Evolutionary conservation across 1,140 invertebrate genomes (phyloP).

Genomic region (Fopius arisanus): DNA sequence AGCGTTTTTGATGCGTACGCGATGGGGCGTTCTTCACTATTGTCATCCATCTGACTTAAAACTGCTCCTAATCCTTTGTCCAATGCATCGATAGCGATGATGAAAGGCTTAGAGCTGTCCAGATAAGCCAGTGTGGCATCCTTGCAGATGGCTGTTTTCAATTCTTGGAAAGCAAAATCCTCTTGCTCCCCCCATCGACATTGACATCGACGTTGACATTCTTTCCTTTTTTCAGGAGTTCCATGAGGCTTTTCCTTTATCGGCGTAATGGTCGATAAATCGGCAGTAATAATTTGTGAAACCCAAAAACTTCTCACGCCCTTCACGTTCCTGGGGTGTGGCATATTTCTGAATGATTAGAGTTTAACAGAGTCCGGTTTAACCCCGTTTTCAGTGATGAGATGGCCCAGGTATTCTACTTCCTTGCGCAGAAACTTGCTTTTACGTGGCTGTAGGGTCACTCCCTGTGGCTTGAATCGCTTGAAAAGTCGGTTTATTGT

Average conservation of each 20-base stretch:
- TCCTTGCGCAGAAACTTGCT: too few relatives aligned
- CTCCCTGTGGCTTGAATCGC: too few relatives aligned
- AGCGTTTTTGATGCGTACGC: constrained; percentile 40
- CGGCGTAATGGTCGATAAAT: constrained; percentile 40
- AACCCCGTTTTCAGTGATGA: too few relatives aligned
- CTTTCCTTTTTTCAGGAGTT: constrained; percentile 16
- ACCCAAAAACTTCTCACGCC: constrained; percentile 11
- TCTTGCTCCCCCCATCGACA: too few relatives aligned
- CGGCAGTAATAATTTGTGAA: constrained; percentile 39
- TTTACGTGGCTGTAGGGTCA: too few relatives aligned
- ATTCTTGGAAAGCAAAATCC: background rate
- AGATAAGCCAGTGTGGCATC: constrained; percentile 36
- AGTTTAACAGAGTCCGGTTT: too few relatives aligned
- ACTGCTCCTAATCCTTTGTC: constrained; percentile 32
- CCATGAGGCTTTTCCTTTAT: constrained; percentile 39
- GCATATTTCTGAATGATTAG: too few relatives aligned
- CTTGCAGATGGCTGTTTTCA: constrained; percentile 30
- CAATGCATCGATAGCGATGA: constrained; percentile 35
- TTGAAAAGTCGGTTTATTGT: too few relatives aligned
- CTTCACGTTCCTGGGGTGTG: too few relatives aligned
- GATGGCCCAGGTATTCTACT: too few relatives aligned
- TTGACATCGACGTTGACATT: too few relatives aligned
- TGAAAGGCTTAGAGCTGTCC: constrained; percentile 33
- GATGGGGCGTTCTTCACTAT: constrained; percentile 29
- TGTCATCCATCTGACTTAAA: constrained; percentile 20